A percentile compares a stretch with the other conserved stretches of the same genome.
Conservation (phyloP, 2,797 vertebrate genomes). For the Erpetoichthys calabaricus region DNA sequence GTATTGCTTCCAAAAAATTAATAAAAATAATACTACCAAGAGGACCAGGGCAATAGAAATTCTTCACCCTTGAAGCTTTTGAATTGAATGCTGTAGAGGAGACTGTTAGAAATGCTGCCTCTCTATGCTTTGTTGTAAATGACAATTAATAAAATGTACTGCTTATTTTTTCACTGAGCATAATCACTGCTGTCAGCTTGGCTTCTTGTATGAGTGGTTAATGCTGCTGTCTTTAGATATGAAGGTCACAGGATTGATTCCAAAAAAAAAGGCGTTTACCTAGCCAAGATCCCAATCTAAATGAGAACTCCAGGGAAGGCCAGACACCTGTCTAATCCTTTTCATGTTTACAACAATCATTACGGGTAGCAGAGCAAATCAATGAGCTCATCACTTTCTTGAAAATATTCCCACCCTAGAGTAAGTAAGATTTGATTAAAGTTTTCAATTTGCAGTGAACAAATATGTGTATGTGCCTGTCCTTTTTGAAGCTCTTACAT, state of each 20-base stretch:
- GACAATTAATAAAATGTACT: neutral
- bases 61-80: neutral
- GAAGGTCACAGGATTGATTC: conserved; percentile 58
- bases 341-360: neutral
- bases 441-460: too few relatives aligned
- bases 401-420: neutral
- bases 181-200: conserved; percentile 5
- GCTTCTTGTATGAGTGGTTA: conserved; percentile 13
- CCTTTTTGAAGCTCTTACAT: too few relatives aligned
- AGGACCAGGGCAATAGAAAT: neutral
- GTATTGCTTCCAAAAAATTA: conserved; percentile 1
- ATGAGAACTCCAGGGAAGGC: conserved; percentile 43
- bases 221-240: conserved; percentile 35
- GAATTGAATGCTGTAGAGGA: neutral
- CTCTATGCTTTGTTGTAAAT: too few relatives aligned
- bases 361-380: neutral
- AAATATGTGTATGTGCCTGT: too few relatives aligned
- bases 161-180: neutral
- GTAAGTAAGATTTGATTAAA: too few relatives aligned
- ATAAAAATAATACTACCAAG: neutral
- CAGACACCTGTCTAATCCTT: conserved; percentile 28
- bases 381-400: neutral
- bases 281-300: conserved; percentile 52
- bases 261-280: conserved; percentile 50
- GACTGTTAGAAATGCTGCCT: neutral